phyloP scores from a whole-genome alignment of 2,113 vertebrate genomes.

The Indicator indicator region DNA sequence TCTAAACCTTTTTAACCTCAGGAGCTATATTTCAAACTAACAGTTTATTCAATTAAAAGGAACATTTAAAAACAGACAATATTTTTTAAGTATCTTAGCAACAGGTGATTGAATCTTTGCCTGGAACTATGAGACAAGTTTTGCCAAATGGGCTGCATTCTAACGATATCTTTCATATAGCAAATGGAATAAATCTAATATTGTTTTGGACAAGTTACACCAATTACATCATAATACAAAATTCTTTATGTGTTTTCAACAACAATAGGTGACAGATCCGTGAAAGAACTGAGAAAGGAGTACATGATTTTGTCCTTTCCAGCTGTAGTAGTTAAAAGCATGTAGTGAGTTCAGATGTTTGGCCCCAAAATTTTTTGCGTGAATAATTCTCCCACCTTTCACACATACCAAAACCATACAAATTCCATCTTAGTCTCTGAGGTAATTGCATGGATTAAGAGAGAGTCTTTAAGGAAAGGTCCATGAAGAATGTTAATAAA shows the following conservation, averaged over 20 bases:
- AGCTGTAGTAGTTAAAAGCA: conserved; percentile 2
- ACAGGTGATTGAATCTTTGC: conserved; percentile 85
- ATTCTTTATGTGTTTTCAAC: conserved; percentile 70
- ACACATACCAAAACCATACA: not conserved
- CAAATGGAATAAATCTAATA: conserved; percentile 85
- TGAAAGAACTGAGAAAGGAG: conserved; percentile 17
- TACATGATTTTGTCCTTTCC: not conserved
- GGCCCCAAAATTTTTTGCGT: not conserved
- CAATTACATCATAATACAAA: conserved; percentile 81
- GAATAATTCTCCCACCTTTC: not conserved
- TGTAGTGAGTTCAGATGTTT: not conserved
- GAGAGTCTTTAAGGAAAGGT: not conserved
- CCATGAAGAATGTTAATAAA: not conserved
- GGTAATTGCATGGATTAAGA: not conserved
- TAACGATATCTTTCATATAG: conserved; percentile 80
- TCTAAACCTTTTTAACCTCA: conserved; percentile 73
- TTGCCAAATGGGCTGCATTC: conserved; percentile 78
- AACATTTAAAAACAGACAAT: conserved; percentile 82
- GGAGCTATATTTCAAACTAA: conserved; percentile 78
- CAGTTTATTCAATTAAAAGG: conserved; percentile 80
- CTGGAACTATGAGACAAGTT: conserved; percentile 75
- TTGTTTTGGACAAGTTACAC: conserved; percentile 80
- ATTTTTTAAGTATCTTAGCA: conserved; percentile 88
- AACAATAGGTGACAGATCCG: conserved; percentile 14
- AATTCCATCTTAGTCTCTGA: not conserved